These are phyloP conservation scores for Catostylus mosaicus DNA, from an alignment of 30 jellyfish, hydroid and myxozoan genomes.

Conservation along the genomic window DNA sequence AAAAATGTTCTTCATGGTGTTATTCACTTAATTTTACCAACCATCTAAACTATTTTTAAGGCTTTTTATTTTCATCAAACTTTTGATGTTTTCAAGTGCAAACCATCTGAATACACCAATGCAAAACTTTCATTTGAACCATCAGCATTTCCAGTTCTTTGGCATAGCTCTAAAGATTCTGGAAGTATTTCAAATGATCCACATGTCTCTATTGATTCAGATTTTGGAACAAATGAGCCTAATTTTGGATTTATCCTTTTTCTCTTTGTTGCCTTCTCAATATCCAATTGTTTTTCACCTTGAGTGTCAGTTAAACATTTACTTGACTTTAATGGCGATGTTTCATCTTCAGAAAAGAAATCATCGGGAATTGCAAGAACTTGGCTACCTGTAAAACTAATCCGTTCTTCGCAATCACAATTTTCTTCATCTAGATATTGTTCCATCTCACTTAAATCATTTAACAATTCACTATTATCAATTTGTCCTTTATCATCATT, in stretches of 20 bases:
- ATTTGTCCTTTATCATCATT: not conserved
- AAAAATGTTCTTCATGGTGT: no score
- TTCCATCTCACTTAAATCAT: not conserved
- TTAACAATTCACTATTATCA: not conserved
- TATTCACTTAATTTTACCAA: no score
- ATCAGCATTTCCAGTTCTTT: not conserved
- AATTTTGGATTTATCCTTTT: not conserved
- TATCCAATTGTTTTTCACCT: not conserved
- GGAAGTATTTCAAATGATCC: slow-evolving; percentile 59
- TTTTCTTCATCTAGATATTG: no score
- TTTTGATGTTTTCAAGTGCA: not conserved
- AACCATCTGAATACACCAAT: slow-evolving; percentile 21
- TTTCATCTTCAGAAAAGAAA: slow-evolving; percentile 35
- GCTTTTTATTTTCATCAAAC: not conserved
- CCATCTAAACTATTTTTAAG: no score
- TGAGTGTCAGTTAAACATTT: not conserved
- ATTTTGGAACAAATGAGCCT: not conserved
- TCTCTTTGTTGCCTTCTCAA: not conserved
- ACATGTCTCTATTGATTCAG: slow-evolving; percentile 31
- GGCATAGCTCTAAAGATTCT: slow-evolving; percentile 1
- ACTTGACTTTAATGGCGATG: not conserved
- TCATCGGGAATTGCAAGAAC: slow-evolving; percentile 40
- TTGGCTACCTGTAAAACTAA: slow-evolving; percentile 41
- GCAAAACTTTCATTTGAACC: slow-evolving; percentile 60
- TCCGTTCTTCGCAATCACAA: slow-evolving; percentile 5